phyloP scores from a whole-genome alignment of 2,113 vertebrate genomes.

The Crotalus horridus region DNA sequence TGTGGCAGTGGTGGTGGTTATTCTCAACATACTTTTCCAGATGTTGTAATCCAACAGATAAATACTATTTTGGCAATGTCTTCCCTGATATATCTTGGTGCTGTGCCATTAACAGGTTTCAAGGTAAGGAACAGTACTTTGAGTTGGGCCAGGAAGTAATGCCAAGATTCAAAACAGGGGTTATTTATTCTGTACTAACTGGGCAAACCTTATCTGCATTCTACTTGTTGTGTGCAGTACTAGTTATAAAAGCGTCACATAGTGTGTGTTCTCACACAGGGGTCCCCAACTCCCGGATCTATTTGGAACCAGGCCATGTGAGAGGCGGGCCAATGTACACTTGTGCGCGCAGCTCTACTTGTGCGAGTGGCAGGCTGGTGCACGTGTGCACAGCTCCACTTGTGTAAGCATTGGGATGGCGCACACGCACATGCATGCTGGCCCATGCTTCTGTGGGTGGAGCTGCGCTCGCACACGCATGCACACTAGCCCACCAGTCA shows the following conservation, averaged over 20 bases:
- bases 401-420: too few species aligned
- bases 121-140: neutral
- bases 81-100: neutral
- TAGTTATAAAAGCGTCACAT: neutral
- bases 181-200: neutral
- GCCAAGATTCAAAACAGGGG: neutral
- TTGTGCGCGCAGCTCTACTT: too few species aligned
- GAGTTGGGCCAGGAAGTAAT: neutral
- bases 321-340: too few species aligned
- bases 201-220: neutral
- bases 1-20: neutral
- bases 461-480: too few species aligned
- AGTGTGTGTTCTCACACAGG: neutral
- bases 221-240: neutral
- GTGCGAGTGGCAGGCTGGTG: too few species aligned
- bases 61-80: neutral
- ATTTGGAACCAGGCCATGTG: too few species aligned
- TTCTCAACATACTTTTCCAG: neutral
- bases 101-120: neutral
- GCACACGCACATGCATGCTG: too few species aligned
- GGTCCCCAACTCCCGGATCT: too few species aligned
- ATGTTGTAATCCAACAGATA: neutral
- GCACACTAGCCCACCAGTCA: too few species aligned
- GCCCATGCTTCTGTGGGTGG: too few species aligned
- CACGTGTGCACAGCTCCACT: too few species aligned